These are phyloP conservation scores for Dastarcus helophoroides DNA, from an alignment of 2,888 invertebrate genomes.

Conservation along the genomic window DNA sequence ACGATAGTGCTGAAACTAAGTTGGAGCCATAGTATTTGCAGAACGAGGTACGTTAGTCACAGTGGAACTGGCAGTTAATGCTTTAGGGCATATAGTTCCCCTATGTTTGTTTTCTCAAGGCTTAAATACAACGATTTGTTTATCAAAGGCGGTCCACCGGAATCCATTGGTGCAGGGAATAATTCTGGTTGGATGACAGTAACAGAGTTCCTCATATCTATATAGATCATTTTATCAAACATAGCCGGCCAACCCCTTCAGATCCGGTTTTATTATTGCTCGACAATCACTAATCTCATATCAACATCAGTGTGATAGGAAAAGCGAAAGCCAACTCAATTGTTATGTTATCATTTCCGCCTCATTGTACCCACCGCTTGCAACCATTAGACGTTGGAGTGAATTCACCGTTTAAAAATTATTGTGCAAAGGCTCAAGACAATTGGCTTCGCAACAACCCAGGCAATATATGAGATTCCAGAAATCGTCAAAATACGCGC, in stretches of 20 bases:
- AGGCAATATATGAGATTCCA: constrained; percentile 10
- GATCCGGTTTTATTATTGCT: constrained; percentile 2
- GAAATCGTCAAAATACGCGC: constrained; percentile 6
- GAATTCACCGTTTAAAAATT: constrained; percentile 17
- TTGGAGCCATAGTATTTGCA: constrained; percentile 22
- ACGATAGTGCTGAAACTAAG: constrained; percentile 24
- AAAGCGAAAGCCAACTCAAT: constrained; percentile 6
- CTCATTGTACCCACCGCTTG: constrained; percentile 19
- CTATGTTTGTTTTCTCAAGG: constrained; percentile 23
- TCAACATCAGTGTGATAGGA: not conserved
- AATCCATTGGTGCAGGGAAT: constrained; percentile 11
- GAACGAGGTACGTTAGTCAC: constrained; percentile 22
- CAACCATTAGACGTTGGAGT: constrained; percentile 19
- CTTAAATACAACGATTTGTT: constrained; percentile 11
- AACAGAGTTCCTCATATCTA: constrained; percentile 10
- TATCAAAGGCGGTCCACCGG: constrained; percentile 8
- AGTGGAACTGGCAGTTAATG: constrained; percentile 16
- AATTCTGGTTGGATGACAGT: constrained; percentile 15
- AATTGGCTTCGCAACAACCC: constrained; percentile 9
- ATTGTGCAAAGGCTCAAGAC: constrained; percentile 7
- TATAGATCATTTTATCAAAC: constrained; percentile 8
- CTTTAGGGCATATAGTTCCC: constrained; percentile 21
- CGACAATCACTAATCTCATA: constrained; percentile 3
- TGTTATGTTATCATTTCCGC: constrained; percentile 16
- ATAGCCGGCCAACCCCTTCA: constrained; percentile 1